Conservation (phyloP, 2,888 invertebrate genomes). For the Eupithecia dodoneata region DNA sequence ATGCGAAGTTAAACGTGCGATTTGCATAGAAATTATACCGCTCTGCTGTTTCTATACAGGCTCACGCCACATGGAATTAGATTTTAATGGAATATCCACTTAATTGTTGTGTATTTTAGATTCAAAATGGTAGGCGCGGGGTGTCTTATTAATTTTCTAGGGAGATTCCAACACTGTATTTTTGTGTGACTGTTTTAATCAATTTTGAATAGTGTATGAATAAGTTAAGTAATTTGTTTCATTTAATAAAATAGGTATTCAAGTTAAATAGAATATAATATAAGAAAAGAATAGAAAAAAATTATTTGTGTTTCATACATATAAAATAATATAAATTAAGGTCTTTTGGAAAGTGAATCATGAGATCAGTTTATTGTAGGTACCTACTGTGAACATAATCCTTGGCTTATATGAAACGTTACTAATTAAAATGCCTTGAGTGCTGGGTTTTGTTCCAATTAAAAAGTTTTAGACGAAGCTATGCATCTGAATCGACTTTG, state of each 20-base stretch:
- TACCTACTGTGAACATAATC: neutral
- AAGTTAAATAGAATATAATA: neutral
- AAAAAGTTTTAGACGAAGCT: slow-evolving; percentile 70
- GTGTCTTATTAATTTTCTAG: neutral
- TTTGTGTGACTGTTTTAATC: neutral
- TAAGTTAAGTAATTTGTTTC: neutral
- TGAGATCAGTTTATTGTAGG: neutral
- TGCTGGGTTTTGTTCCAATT: slow-evolving; percentile 80
- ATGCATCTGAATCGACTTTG: slow-evolving; percentile 41
- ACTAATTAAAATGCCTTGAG: slow-evolving; percentile 82
- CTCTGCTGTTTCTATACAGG: slow-evolving; percentile 65
- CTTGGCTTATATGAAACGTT: slow-evolving; percentile 75
- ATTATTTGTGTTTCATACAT: too few species aligned
- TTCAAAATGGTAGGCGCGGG: neutral
- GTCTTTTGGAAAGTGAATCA: neutral
- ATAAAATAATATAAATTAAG: too few species aligned
- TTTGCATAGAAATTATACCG: slow-evolving; percentile 83
- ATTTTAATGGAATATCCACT: slow-evolving; percentile 2
- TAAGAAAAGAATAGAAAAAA: too few species aligned
- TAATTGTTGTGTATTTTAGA: neutral
- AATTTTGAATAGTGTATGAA: neutral
- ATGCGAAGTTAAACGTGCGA: slow-evolving; percentile 80
- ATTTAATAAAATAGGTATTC: neutral
- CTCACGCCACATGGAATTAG: neutral
- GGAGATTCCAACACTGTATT: neutral